Evolutionary conservation across 2,797 vertebrate genomes (phyloP).

Genomic region (Gymnopithys bicolor): DNA sequence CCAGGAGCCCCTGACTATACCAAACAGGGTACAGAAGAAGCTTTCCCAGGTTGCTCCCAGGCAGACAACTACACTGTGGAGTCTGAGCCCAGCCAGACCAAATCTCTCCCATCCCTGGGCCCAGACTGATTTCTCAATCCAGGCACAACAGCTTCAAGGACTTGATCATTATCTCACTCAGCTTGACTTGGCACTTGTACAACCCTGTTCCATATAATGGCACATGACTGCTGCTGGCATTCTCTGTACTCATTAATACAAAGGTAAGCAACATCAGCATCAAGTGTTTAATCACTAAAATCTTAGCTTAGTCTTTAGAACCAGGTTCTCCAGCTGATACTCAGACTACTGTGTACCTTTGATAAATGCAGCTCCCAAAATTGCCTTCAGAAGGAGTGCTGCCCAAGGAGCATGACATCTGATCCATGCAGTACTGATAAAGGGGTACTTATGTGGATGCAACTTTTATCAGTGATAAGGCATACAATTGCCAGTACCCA

Average conservation of each 20-base stretch:
- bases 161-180: neutral
- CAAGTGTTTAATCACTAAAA: neutral
- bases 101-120: neutral
- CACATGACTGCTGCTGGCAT: neutral
- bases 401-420: neutral
- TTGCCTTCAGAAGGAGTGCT: neutral
- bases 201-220: neutral
- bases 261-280: conserved; percentile 13
- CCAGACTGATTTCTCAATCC: conserved; percentile 1
- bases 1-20: neutral
- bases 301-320: neutral
- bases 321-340: neutral
- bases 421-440: neutral
- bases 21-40: rapidly evolving
- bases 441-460: neutral
- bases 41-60: neutral
- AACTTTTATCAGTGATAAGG: neutral
- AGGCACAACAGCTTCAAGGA: neutral
- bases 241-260: conserved; percentile 25
- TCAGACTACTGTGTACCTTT: neutral
- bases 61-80: rapidly evolving
- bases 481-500: neutral
- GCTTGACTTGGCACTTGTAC: neutral
- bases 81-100: neutral
- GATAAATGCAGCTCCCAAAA: neutral